A percentile compares a stretch with the other conserved stretches of the same genome.
phyloP scores from a whole-genome alignment of 1,140 invertebrate genomes.

The Geopemphigus sp. region DNA sequence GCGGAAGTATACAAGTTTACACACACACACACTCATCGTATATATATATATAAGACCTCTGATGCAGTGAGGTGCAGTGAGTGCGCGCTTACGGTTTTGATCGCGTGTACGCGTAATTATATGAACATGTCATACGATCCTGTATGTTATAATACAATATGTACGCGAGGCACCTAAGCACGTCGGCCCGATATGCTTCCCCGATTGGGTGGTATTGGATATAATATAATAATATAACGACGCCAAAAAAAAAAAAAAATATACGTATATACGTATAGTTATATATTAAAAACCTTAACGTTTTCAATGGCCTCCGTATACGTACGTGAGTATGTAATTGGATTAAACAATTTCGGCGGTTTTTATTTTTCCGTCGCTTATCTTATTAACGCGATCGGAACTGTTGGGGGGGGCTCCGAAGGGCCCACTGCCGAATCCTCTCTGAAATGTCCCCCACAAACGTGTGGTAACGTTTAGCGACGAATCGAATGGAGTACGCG shows the following conservation, averaged over 20 bases:
- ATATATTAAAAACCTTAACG: too few species aligned
- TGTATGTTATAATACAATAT: background rate
- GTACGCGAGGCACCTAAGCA: background rate
- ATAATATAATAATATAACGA: background rate
- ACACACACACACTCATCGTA: too few species aligned
- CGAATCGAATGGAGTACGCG: too few species aligned
- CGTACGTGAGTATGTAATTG: background rate
- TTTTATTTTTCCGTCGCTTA: too few species aligned
- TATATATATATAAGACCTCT: background rate
- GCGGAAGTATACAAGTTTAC: background rate
- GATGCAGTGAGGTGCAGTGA: background rate
- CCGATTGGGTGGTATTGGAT: slow-evolving; percentile 20
- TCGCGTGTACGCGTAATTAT: slow-evolving; percentile 31
- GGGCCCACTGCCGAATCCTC: too few species aligned
- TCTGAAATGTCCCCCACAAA: too few species aligned
- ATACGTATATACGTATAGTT: too few species aligned
- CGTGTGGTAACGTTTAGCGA: too few species aligned
- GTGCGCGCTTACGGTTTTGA: slow-evolving; percentile 9
- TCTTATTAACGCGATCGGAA: too few species aligned
- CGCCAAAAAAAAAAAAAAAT: background rate
- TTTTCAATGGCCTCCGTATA: background rate
- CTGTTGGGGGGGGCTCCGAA: too few species aligned
- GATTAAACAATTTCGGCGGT: too few species aligned
- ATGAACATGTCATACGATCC: slow-evolving; percentile 5
- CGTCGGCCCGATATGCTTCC: background rate